Base-by-base conservation (phyloP, 2,888 invertebrate species). In the Eulithis testata region DNA sequence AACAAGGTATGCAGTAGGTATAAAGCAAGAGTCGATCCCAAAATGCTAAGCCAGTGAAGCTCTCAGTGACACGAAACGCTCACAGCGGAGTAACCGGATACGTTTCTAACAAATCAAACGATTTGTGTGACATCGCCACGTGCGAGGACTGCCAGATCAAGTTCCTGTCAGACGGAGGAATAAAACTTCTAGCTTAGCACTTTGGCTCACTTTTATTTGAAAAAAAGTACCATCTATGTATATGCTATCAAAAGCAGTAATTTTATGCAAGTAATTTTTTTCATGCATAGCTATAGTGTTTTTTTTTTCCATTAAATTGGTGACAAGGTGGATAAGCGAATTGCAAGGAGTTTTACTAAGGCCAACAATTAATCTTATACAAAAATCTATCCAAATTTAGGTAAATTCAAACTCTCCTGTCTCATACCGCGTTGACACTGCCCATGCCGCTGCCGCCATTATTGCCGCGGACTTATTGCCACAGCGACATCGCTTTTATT, bases 51-150 rank as follows among this genome's bases (percentile, higher is more conserved):
- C 52, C 56, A 43, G 56, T 43, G 54, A 50, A 44, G 58, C 57
- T 58, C 63, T 64, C 58, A 61, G 63, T 63, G 63, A 61, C 67
- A 64, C 50, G 57, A 60, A 65, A 68, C 61, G 62, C 59, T 62
- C 54, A 61, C 60, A 57, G 68, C 45, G 71, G 68, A 79, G 87
- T 83, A 87, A 87, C 79, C 70, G 68, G 83, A 87, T 79, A 83
- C 83, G 78, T 75, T 81, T 80, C 77, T 79, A 80, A 86, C 86
- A 78, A 78, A 83, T 88, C 82, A 73, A 71, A 67, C 65, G 80
- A 84, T 79, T 80, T 81, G 83, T 85, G 66, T 79, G 84, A 86
- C 81, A 76, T 74, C 70, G 71, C 73, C 82, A 83, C 82, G 81
- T 83, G 82, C 76, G 65, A 65, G 47, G 69, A 71, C 57, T 69